These are phyloP conservation scores for Rhea americana DNA, from an alignment of 2,113 vertebrate species.

Conservation along the genomic window DNA sequence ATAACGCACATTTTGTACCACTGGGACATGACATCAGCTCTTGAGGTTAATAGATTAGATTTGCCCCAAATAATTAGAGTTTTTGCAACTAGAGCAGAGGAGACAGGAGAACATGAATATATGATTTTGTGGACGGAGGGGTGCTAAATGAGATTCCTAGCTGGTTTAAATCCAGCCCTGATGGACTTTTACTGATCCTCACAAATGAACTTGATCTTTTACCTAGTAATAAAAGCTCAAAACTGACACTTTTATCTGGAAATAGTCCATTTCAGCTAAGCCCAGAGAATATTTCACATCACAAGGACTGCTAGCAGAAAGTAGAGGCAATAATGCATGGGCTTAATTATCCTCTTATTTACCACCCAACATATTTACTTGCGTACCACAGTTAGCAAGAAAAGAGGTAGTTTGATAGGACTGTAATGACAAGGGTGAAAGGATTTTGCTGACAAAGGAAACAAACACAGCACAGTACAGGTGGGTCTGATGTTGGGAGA, in stretches of 20 bases:
- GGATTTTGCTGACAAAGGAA: not conserved
- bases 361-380: too few relatives aligned
- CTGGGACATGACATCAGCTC: not conserved
- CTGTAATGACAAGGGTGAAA: not conserved
- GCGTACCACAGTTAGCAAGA: not conserved
- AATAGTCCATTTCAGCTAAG: not conserved
- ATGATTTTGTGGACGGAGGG: not conserved
- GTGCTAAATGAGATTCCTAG: not conserved
- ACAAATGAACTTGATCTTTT: not conserved
- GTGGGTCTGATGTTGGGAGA: not conserved
- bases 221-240: not conserved
- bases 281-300: not conserved
- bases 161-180: not conserved
- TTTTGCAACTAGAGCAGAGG: not conserved
- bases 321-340: not conserved
- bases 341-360: not conserved
- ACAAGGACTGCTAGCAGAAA: not conserved
- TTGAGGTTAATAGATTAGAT: not conserved
- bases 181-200: not conserved
- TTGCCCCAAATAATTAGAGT: not conserved
- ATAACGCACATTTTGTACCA: not conserved
- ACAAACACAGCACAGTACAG: fast-evolving
- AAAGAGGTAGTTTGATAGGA: not conserved
- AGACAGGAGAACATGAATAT: fast-evolving
- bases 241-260: not conserved